Conservation (phyloP, 2,113 vertebrate genomes). For the Promerops cafer region DNA sequence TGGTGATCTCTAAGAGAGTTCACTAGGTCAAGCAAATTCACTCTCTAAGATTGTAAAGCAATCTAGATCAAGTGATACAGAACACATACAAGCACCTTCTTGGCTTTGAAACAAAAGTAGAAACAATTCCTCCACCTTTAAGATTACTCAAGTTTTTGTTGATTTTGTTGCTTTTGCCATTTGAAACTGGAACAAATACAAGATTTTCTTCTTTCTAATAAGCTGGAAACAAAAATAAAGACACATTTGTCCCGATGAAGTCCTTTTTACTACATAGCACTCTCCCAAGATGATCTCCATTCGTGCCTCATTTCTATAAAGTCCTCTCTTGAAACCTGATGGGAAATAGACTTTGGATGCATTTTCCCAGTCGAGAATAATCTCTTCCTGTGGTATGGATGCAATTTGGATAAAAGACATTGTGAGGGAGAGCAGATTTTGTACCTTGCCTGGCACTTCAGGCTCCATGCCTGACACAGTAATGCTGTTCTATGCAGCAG, state of each 20-base stretch:
- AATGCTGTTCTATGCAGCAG: not conserved
- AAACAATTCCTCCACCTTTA: not conserved
- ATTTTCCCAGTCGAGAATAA: not conserved
- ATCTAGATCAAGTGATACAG: not conserved
- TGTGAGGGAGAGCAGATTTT: not conserved
- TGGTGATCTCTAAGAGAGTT: not conserved
- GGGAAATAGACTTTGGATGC: not conserved
- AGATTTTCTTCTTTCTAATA: not conserved
- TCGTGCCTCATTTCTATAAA: not conserved
- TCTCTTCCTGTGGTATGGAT: not conserved
- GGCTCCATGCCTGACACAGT: not conserved
- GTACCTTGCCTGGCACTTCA: not conserved
- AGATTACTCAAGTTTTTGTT: not conserved
- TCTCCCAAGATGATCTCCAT: not conserved
- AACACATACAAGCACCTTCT: not conserved
- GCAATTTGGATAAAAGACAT: not conserved
- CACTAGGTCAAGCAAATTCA: not conserved
- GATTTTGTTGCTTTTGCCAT: not conserved
- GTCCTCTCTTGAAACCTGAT: not conserved
- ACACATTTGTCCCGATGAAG: not conserved
- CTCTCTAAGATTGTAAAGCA: not conserved
- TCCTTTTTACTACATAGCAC: not conserved
- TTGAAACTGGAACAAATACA: not conserved
- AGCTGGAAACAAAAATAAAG: not conserved
- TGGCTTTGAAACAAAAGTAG: not conserved